Percentiles rank a stretch among this genome's conserved stretches.
These are phyloP conservation scores for Virgularia gustaviana DNA, from an alignment of 92 coral and sea anemone genomes.

Conservation along the genomic window DNA sequence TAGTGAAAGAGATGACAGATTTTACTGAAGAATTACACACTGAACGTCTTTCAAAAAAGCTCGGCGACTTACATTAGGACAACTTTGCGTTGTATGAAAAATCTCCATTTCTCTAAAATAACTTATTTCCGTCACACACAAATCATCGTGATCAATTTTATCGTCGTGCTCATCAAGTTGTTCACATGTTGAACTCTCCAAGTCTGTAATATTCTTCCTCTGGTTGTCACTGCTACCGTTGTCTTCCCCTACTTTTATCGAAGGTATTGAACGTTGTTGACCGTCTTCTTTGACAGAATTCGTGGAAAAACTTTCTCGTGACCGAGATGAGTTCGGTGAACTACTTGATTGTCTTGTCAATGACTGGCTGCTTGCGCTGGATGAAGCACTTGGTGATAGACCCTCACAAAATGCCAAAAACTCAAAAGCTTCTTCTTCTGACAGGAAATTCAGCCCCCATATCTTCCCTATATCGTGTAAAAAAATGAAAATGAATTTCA, in stretches of 20 bases:
- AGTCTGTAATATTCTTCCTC: constrained; percentile 17
- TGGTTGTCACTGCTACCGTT: neutral
- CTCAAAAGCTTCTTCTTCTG: constrained; percentile 88
- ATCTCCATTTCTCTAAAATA: constrained; percentile 76
- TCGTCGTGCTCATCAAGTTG: constrained; percentile 16
- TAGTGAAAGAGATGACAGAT: too few relatives aligned
- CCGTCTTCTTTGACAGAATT: too few relatives aligned
- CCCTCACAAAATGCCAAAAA: constrained; percentile 82
- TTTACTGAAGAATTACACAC: too few relatives aligned
- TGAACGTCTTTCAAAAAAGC: too few relatives aligned
- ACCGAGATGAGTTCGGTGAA: constrained; percentile 26
- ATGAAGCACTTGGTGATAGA: neutral
- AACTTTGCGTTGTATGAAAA: constrained; percentile 48
- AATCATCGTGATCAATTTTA: constrained; percentile 41
- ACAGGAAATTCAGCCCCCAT: constrained; percentile 95
- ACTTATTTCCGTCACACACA: constrained; percentile 67
- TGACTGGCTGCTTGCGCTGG: constrained; percentile 27
- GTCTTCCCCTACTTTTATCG: neutral
- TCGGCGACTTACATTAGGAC: too few relatives aligned
- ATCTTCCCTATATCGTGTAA: constrained; percentile 65
- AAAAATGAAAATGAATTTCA: neutral
- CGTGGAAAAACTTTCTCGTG: too few relatives aligned
- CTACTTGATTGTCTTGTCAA: constrained; percentile 30
- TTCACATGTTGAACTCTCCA: too few relatives aligned
- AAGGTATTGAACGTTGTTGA: too few relatives aligned